These are phyloP conservation scores for Carposina sasakii DNA, from an alignment of 1,140 invertebrate genomes.

Conservation along the genomic window DNA sequence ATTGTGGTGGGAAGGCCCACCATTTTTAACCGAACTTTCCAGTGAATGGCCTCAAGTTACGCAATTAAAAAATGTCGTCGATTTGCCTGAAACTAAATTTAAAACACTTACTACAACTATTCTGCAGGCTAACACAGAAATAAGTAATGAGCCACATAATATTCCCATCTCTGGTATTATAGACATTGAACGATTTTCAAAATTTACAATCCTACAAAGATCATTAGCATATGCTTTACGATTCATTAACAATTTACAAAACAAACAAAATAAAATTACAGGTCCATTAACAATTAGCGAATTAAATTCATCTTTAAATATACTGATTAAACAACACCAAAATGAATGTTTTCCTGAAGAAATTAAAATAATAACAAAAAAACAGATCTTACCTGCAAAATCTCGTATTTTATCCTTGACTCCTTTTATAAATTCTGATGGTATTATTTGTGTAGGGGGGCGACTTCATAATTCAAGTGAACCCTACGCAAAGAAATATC, in stretches of 20 bases:
- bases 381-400: neutral
- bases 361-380: neutral
- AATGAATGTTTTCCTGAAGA: neutral
- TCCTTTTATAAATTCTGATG: constrained; percentile 8
- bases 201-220: constrained; percentile 5
- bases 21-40: neutral
- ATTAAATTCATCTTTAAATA: neutral
- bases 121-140: neutral
- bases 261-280: neutral
- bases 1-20: constrained; percentile 9
- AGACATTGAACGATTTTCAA: constrained; percentile 11
- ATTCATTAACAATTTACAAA: neutral
- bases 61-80: neutral
- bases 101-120: neutral
- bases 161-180: neutral
- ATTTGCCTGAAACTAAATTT: constrained; percentile 9
- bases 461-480: neutral
- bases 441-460: constrained; percentile 2
- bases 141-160: neutral
- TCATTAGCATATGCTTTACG: neutral
- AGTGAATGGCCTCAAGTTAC: constrained; percentile 2
- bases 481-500: constrained; percentile 5
- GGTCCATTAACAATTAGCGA: neutral
- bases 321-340: constrained; percentile 1
- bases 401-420: neutral